Base-by-base conservation (phyloP, 2,888 invertebrate genomes). In the Parascotia fuliginaria region DNA sequence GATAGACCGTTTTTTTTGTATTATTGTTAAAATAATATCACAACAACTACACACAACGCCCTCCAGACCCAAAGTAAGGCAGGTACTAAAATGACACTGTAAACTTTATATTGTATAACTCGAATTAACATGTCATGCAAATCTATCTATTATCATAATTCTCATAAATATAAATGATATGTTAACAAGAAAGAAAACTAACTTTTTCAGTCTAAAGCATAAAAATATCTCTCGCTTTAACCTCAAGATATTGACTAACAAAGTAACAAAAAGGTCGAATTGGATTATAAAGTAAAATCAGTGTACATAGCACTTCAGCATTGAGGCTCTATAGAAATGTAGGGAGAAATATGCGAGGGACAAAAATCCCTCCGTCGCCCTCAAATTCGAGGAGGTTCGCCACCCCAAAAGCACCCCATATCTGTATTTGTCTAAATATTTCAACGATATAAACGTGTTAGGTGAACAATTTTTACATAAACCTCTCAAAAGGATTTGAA, bases 331-430 rank as follows among this genome's bases (percentile, higher is more conserved):
- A 53, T 53, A 62, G 60, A 66, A 66, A 66, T 57, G 61, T 36
- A 40, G 46, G 62, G 65, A 33, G 42, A 55, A 54, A 51, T 55
- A 50, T 56, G 63, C 42, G 60, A 59, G 63, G 62, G 60, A 66
- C 65, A 68, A 75, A 75, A 71, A 66, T 60, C 54, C 56, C 57
- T 50, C 53, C 51, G 52, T 54, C 60, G 49, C 69, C 70, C 63
- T 56, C 36, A 43, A 42, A 47, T 65, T 51, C 51, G 31, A 44
- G 27, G 49, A 29, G 42, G 34, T 55, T 50, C 55, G 52, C 55
- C 55, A 40, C 64, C 55, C 55, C 13, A 32, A 50, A 55, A 45
- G 53, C 55, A 55, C 40, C 52, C 40, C 45, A 48, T 49, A 57
- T 45, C 59, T 59, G 55, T 60, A 52, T 59, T 61, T 53, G 50